Evolutionary conservation across 2,797 vertebrate species (phyloP), one percentile per base, ranked within the genome.

Genomic region (Chelonia mydas): DNA sequence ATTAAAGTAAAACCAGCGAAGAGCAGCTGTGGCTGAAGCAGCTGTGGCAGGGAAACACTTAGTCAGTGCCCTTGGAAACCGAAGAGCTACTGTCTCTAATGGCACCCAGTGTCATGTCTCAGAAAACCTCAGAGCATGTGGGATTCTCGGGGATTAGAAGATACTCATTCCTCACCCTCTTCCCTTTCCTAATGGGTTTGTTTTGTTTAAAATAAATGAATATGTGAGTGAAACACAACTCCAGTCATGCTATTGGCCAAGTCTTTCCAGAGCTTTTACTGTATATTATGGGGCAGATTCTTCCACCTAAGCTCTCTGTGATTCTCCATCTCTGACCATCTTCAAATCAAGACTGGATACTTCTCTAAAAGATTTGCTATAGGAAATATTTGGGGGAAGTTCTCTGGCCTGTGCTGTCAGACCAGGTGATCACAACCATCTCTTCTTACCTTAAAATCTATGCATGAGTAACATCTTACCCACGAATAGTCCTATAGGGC

Each of bases 1-100:
- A 98, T 97, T 98, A 97, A 98, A 98, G 97, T 90, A 90, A 88
- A 96, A 96, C 90, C 81, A 90, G 59, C 37, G 6, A 96, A 92
- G 31, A 96, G 91, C 92, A 97, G 92, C 94, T 93, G 96, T 97
- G 93, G 88, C 92, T 94, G 96, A 92, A 97, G 85, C 89, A 96
- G 90, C 83, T 93, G 87, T 82, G 81, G 45, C 55, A 90, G 79
- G 89, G 95, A 97, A 96, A 95, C 65, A 90, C 97, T 97, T 91
- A 96, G 93, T 98, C 81, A 83, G 83, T 94, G 86, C 86, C 97
- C 74, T 86, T 95, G 83, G 55, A 93, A 97, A 96, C 92, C 85
- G 84, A 95, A 95, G 85, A 89, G 51, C 76, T 95, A 23, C 96
- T 83, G 19, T 51, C 90, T 37, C 21, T 88, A 93, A 95, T 88